Evolutionary conservation across 2,888 invertebrate genomes (phyloP), one percentile per base, ranked within the genome.

Genomic region (Melieria picta): DNA sequence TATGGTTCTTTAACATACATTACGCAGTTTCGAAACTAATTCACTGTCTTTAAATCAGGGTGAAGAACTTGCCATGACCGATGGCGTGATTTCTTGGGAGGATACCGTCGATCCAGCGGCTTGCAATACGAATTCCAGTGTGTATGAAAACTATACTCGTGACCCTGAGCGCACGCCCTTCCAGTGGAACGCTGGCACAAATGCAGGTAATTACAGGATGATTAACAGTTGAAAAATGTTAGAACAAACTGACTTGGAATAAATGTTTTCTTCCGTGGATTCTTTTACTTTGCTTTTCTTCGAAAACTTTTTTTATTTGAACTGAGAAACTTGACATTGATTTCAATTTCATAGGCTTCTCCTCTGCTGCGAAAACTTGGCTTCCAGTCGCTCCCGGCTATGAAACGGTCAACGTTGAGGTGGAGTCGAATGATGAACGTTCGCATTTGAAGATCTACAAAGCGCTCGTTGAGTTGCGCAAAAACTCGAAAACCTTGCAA

Each of bases 21-120:
- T n/a, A 52, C 13, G 10, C 13, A 52, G 10, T 52, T 5, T 30
- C 3, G 30, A 30, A 30, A 30, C 30, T 30, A 30, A 30, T 30
- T 30, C 3, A 2, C 30, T 30, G 1, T 30, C 30, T 3, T 30
- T 7, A 52, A 5, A 11, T 52, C 77, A 84, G 81, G 93, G 93
- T 0, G 93, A 93, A 79, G 93, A 93, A 81, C 88, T 93, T 63
- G 93, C 90, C 3, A 91, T 93, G 91, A 82, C 83, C 6, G 87
- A 90, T 79, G 85, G 85, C 10, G 84, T 76, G 70, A 83, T 88
- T 52, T 80, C 85, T 11, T 88, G 86, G 86, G 81, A 87, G 10
- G 89, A 92, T 61, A 86, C 88, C 0, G 78, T 87, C 3, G 91
- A 90, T 80, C 88, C 90, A 0, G 86, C 87, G 58, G 90, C 89